phyloP scores from a whole-genome alignment of 2,797 vertebrate species.

The Brachyalestes nurse region DNA sequence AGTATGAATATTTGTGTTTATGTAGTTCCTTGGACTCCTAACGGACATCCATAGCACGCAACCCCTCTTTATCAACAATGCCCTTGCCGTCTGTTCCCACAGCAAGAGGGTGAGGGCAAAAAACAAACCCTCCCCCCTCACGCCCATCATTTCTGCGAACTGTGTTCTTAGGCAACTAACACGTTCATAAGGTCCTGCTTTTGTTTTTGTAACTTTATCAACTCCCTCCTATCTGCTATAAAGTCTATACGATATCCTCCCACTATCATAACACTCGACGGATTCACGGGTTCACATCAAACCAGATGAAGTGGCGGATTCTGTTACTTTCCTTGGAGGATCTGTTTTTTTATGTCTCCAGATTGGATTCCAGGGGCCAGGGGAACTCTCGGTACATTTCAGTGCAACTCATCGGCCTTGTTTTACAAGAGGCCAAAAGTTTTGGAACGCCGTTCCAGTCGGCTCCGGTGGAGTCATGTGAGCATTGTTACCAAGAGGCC shows the following conservation, averaged over 20 bases:
- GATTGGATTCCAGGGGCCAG: conserved; percentile 16
- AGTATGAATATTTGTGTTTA: conserved; percentile 27
- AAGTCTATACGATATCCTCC: conserved; percentile 48
- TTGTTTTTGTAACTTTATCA: conserved; percentile 62
- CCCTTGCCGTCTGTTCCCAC: conserved; percentile 40
- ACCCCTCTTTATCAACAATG: conserved; percentile 24
- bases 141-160: conserved; percentile 35
- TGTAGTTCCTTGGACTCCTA: conserved; percentile 29
- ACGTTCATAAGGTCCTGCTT: conserved; percentile 48
- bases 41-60: conserved; percentile 12
- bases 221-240: conserved; percentile 45
- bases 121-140: conserved; percentile 18
- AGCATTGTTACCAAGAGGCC: conserved; percentile 29
- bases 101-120: conserved; percentile 13
- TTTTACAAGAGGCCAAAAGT: conserved; percentile 31
- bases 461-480: conserved; percentile 38
- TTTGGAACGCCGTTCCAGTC: conserved; percentile 5
- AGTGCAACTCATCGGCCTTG: conserved; percentile 23
- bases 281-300: conserved; percentile 53
- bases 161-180: conserved; percentile 45
- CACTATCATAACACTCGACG: conserved; percentile 49
- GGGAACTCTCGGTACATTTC: conserved; percentile 13
- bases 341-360: conserved; percentile 32
- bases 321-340: conserved; percentile 33
- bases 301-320: conserved; percentile 33